These are phyloP conservation scores for Lepisosteus oculatus DNA, from an alignment of 2,113 vertebrate genomes.

Conservation along the genomic window DNA sequence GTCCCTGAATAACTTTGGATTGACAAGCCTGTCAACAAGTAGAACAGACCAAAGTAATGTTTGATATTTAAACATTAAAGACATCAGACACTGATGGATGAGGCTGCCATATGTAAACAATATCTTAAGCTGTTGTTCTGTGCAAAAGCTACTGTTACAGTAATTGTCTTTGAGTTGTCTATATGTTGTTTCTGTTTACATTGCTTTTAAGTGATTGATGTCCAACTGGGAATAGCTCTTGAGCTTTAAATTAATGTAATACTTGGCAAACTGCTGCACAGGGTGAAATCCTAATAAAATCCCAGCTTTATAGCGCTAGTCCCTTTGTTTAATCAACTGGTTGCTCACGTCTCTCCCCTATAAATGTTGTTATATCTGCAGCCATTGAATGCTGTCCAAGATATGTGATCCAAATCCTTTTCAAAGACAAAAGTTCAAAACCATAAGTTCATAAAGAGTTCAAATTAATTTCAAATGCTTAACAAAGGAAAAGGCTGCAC, in stretches of 20 bases:
- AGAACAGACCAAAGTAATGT: too few species aligned
- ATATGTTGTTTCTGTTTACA: conserved; percentile 18
- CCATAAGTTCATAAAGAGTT: background rate
- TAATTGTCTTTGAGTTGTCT: conserved; percentile 7
- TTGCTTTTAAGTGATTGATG: conserved; percentile 52
- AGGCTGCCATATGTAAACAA: too few species aligned
- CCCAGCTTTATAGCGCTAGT: conserved; percentile 30
- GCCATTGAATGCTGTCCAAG: background rate
- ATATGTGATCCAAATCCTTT: background rate
- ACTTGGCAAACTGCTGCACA: conserved; percentile 53
- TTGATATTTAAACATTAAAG: too few species aligned
- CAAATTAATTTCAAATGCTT: background rate
- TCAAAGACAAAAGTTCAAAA: background rate
- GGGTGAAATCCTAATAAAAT: conserved; percentile 38
- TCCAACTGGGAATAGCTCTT: conserved; percentile 46
- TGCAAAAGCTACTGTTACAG: background rate
- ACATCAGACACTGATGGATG: too few species aligned
- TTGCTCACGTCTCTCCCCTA: background rate
- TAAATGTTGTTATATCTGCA: background rate
- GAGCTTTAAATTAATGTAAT: conserved; percentile 49
- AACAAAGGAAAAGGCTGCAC: background rate
- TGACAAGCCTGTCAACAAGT: background rate
- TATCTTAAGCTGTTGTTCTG: too few species aligned
- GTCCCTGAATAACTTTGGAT: conserved; percentile 13
- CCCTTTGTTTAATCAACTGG: background rate